Evolutionary conservation across 2,888 invertebrate species (phyloP), one percentile per base, ranked within the genome.

Genomic region (Athalia circularis): DNA sequence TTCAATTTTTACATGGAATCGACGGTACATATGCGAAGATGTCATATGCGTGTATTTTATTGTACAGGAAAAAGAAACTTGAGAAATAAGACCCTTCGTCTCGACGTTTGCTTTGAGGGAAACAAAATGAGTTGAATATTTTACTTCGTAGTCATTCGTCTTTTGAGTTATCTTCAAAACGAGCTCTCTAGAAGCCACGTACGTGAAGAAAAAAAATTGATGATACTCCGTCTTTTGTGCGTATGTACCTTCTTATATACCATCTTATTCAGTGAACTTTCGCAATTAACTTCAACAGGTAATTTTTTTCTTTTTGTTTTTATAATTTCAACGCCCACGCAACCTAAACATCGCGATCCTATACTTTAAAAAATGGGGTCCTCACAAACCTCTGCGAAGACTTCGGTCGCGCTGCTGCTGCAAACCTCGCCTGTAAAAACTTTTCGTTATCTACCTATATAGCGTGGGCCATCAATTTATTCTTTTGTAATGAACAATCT

Each of bases 221-320:
- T 29, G 29, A 29, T 2, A 29, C 29, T 29, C 29, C 2, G 29
- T 29, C 29, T 29, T 29, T 2, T 29, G 29, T 29, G 2, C 2
- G 29, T 29, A 29, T 29, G 29, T 29, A 29, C 29, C 29, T 9
- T 45, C 47, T 45, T 8, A 59, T n/a, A 6, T 29, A 57, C 45
- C 72, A 11, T 5, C 13, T 72, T 72, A 59, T 72, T 59, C 72
- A 72, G 57, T 72, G 59, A 72, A 72, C 59, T 59, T 72, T 59
- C 50, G 47, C 59, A 72, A 72, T 72, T 47, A 72, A 59, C 13
- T 45, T 59, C 45, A 72, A 43, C 13, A 8, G 47, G 59, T 57
- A 47, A 72, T 72, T 13, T 62, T 54, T 54, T 29, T 29, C 29
- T 29, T 29, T 29, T 29, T 29, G 29, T 29, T 54, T 59, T 72